Percentiles rank a stretch among this genome's conserved stretches.
phyloP scores from a whole-genome alignment of 2,888 invertebrate genomes.

The Masnerella sp. region DNA sequence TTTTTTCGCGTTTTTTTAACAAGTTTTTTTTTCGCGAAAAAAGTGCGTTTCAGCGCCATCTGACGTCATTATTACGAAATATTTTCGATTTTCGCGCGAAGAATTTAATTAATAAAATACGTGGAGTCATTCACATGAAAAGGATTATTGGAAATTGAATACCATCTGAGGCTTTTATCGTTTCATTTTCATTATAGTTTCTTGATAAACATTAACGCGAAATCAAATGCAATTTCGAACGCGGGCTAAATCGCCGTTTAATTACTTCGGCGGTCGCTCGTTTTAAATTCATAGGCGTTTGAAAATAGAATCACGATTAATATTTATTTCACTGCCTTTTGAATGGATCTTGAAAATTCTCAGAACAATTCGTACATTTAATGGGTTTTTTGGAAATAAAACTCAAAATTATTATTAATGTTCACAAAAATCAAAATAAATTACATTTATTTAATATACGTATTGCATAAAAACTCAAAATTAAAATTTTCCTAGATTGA shows the following conservation, averaged over 20 bases:
- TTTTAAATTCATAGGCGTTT: constrained; percentile 14
- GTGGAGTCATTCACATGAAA: constrained; percentile 54
- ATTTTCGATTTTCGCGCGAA: constrained; percentile 57
- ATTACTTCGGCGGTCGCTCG: constrained; percentile 5
- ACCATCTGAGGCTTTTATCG: constrained; percentile 44
- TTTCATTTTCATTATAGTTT: constrained; percentile 49
- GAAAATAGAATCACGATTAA: constrained; percentile 14
- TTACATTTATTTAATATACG: no score
- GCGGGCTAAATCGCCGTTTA: constrained; percentile 23
- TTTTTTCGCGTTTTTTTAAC: no score
- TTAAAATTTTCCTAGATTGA: neutral
- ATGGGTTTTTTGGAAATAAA: no score
- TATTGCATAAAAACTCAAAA: no score
- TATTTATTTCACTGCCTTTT: constrained; percentile 15
- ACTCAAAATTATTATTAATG: neutral
- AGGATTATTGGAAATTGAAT: constrained; percentile 57
- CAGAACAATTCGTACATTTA: no score
- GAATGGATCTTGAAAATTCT: neutral
- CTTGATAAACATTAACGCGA: constrained; percentile 49
- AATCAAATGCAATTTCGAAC: constrained; percentile 41
- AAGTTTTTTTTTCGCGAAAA: no score
- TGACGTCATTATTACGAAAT: constrained; percentile 55
- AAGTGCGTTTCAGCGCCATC: no score
- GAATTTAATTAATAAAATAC: constrained; percentile 62
- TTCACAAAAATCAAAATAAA: no score